phyloP scores from a whole-genome alignment of 1,140 invertebrate genomes.

The Drosophila willistoni region DNA sequence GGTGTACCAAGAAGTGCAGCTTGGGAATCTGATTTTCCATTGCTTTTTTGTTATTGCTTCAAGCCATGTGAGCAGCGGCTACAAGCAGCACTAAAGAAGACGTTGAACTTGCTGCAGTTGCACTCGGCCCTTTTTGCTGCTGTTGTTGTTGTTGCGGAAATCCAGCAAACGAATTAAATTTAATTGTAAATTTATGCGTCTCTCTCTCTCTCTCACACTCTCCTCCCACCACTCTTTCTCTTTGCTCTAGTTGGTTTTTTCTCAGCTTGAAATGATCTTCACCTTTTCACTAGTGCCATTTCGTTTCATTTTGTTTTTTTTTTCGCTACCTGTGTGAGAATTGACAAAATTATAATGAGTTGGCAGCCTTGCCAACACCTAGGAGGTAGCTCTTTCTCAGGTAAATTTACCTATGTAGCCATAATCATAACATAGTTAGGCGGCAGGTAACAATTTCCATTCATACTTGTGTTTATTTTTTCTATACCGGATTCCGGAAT shows the following conservation, averaged over 20 bases:
- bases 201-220: slow-evolving; percentile 12
- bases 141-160: slow-evolving; percentile 60
- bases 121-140: slow-evolving; percentile 53
- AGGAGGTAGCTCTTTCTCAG: slow-evolving; percentile 34
- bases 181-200: slow-evolving; percentile 81
- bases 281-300: slow-evolving; percentile 53
- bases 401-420: slow-evolving; percentile 32
- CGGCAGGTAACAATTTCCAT: slow-evolving; percentile 73
- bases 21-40: slow-evolving; percentile 60
- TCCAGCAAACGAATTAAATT: slow-evolving; percentile 76
- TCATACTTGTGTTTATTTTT: slow-evolving; percentile 45
- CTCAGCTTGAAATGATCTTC: slow-evolving; percentile 60
- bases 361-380: slow-evolving; percentile 59
- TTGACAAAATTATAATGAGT: slow-evolving; percentile 80
- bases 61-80: slow-evolving; percentile 61
- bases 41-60: slow-evolving; percentile 50
- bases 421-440: slow-evolving; percentile 56
- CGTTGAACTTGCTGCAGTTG: slow-evolving; percentile 73
- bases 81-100: slow-evolving; percentile 65
- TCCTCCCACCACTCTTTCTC: neutral
- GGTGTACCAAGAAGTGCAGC: slow-evolving; percentile 73
- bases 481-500: slow-evolving; percentile 9
- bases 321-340: slow-evolving; percentile 62
- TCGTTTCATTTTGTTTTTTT: slow-evolving; percentile 10
- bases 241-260: slow-evolving; percentile 49